Base-by-base conservation (phyloP, 2,888 invertebrate genomes). In the Pyrochroa serraticornis region DNA sequence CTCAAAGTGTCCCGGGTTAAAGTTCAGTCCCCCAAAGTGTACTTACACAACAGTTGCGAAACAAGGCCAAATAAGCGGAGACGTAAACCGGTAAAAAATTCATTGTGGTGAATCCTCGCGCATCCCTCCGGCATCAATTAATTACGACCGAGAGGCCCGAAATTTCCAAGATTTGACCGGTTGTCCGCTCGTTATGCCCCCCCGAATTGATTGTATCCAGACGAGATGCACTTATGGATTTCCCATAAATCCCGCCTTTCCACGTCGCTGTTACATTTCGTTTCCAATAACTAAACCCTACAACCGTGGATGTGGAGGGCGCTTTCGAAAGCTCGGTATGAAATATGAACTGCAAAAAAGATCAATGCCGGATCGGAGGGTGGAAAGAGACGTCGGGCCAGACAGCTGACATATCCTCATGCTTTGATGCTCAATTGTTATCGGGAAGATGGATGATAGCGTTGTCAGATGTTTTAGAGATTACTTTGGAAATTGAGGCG, bases 261-360 rank as follows among this genome's bases (percentile, higher is more conserved):
- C 48, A 42, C 50, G 46, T 30, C 45, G 39, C 52, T 61, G 59
- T 64, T 59, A 57, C 50, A 59, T 61, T 57, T 61, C 57, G 58
- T 59, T 54, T 62, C 52, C 53, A 45, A 53, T 56, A 61, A 59
- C 53, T 14, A 50, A 51, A 53, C 44, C 45, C 45, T 33, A 38
- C 43, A 46, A 48, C 32, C 38, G 50, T 45, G 31, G 46, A 45
- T 58, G 14, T 32, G 42, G 42, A 43, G 52, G 56, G 45, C 33
- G 50, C 34, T 35, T 22, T 34, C 39, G 39, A 45, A 36, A 43
- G 42, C 43, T 36, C 56, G 43, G 37, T 42, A 54, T 62, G 58
- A 67, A 62, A 63, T 66, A 60, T 65, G 64, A 67, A 66, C 63
- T 61, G 59, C 55, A 62, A 66, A 65, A 50, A 65, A 62, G 62